These are phyloP conservation scores for Monopis laevigella DNA, from an alignment of 2,888 invertebrate species.

Conservation along the genomic window DNA sequence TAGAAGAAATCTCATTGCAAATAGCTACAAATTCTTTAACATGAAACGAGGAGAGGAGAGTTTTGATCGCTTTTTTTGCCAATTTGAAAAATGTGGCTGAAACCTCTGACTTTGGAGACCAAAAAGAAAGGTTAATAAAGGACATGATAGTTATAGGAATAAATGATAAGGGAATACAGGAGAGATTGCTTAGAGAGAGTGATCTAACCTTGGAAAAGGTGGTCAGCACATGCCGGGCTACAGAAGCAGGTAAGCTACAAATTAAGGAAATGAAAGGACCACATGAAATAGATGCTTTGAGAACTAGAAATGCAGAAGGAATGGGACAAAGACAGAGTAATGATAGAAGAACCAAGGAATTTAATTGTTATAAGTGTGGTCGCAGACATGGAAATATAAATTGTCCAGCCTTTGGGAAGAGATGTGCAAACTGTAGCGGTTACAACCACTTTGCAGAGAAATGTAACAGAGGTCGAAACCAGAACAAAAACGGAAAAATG, in stretches of 20 bases:
- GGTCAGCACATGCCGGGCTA: background rate
- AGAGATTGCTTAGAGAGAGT: background rate
- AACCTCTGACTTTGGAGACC: background rate
- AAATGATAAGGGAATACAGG: background rate
- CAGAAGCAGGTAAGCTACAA: background rate
- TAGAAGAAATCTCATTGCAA: too few species aligned
- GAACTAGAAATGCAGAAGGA: background rate
- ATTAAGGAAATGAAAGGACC: background rate
- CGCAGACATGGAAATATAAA: background rate
- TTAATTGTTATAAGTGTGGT: background rate
- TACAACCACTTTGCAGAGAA: background rate
- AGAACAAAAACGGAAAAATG: background rate
- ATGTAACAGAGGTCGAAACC: background rate
- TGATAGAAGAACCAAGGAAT: background rate
- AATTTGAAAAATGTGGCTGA: background rate
- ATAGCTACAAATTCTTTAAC: too few species aligned
- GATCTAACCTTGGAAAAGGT: background rate
- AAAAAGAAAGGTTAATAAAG: background rate
- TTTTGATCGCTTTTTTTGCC: too few species aligned
- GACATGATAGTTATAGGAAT: background rate
- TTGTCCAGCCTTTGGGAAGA: background rate
- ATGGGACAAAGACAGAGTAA: background rate
- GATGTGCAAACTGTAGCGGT: background rate
- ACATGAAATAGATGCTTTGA: background rate
- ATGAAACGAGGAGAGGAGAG: too few species aligned